These are phyloP conservation scores for Macropus fuliginosus DNA, from an alignment of 2,797 vertebrate genomes.

Conservation along the genomic window DNA sequence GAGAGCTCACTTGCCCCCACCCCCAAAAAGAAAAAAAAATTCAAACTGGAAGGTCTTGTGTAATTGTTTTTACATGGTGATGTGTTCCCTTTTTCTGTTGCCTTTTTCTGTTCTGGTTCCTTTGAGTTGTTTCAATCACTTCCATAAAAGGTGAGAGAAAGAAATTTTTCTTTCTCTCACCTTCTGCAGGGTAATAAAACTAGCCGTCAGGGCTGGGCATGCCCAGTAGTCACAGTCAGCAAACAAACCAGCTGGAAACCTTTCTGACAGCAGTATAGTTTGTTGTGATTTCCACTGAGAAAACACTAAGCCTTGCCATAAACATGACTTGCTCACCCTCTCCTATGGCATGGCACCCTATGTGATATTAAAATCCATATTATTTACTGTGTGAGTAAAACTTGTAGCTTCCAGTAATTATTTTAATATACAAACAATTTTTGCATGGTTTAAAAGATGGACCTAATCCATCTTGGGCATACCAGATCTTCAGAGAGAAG, in stretches of 20 bases:
- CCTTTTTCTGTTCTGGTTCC: slow-evolving; percentile 21
- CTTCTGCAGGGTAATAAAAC: slow-evolving; percentile 17
- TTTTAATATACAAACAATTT: slow-evolving; percentile 31
- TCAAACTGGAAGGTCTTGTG: neutral
- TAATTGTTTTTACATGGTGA: neutral
- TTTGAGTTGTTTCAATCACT: slow-evolving; percentile 20
- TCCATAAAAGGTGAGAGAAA: slow-evolving; percentile 18
- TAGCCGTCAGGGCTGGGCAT: slow-evolving; percentile 1
- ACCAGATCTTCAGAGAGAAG: slow-evolving; percentile 9
- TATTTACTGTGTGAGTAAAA: slow-evolving; percentile 45
- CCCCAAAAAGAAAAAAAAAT: neutral
- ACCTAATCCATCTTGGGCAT: slow-evolving; percentile 3
- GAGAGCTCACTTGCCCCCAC: neutral
- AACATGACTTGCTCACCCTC: neutral
- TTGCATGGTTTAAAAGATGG: slow-evolving; percentile 34
- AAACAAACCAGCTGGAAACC: slow-evolving; percentile 25
- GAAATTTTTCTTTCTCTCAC: neutral
- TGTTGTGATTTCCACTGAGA: neutral
- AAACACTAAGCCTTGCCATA: neutral
- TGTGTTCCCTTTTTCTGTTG: neutral
- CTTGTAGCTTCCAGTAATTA: slow-evolving; percentile 24
- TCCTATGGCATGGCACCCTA: neutral
- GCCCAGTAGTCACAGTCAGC: neutral
- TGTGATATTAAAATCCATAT: slow-evolving; percentile 17
- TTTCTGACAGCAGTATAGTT: neutral